A percentile compares a stretch with the other conserved stretches of the same genome.
Conservation (phyloP, 2,888 invertebrate species). For the Campoplex capitator region DNA sequence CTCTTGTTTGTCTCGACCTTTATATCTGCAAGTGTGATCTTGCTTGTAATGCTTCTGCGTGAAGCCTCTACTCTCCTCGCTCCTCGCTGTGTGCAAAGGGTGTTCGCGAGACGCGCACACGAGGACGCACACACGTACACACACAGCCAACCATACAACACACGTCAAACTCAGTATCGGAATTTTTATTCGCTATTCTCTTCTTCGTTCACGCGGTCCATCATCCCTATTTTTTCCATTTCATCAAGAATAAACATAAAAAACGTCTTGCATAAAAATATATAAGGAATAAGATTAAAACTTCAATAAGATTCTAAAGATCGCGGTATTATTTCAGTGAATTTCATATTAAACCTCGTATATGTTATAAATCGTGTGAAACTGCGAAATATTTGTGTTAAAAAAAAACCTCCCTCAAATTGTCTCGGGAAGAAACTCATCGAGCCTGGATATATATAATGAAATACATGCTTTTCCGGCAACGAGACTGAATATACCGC, state of each 20-base stretch:
- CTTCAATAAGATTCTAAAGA: not conserved
- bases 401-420: not conserved
- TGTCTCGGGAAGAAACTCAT: not conserved
- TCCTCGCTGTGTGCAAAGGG: slow-evolving; percentile 34
- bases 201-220: slow-evolving; percentile 25
- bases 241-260: not conserved
- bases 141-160: not conserved
- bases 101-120: slow-evolving; percentile 32
- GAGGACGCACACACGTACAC: slow-evolving; percentile 31
- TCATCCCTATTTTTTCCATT: slow-evolving; percentile 36
- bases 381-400: not conserved
- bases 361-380: not conserved
- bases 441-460: not conserved
- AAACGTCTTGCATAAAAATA: slow-evolving; percentile 2
- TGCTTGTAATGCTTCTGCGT: slow-evolving; percentile 62
- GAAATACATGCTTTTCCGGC: not conserved
- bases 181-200: slow-evolving; percentile 51
- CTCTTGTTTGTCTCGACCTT: slow-evolving; percentile 29
- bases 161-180: slow-evolving; percentile 45
- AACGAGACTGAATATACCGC: not conserved
- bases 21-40: slow-evolving; percentile 35
- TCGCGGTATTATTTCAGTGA: not conserved
- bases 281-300: not conserved
- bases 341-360: not conserved
- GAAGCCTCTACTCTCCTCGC: slow-evolving; percentile 11